Evolutionary conservation across 2,113 vertebrate species (phyloP).

Genomic region (Rhinoderma darwinii): DNA sequence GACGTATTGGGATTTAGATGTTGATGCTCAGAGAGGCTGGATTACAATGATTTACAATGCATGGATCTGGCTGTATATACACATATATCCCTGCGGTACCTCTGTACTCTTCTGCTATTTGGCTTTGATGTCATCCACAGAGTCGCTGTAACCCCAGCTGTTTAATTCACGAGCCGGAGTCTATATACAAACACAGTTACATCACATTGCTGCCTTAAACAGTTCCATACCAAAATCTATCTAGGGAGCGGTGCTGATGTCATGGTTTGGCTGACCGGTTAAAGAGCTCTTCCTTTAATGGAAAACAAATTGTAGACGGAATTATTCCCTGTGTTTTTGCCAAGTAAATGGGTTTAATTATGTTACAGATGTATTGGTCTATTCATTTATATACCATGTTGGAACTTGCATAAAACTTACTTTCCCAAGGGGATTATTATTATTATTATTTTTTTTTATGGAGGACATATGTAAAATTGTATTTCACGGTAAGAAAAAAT

Average conservation of each 20-base stretch:
- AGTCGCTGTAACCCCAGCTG: background rate
- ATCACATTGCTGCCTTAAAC: background rate
- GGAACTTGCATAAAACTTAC: background rate
- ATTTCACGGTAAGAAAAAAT: background rate
- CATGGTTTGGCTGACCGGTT: background rate
- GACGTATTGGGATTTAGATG: slow-evolving; percentile 3
- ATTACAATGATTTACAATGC: slow-evolving; percentile 7
- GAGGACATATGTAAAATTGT: background rate
- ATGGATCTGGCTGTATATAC: background rate
- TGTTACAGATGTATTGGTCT: background rate
- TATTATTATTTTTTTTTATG: background rate
- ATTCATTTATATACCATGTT: background rate
- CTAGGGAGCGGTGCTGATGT: background rate
- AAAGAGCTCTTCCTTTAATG: background rate
- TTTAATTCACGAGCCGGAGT: background rate
- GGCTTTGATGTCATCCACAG: background rate
- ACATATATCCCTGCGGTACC: background rate
- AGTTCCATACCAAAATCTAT: slow-evolving; percentile 8
- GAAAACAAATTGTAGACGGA: background rate
- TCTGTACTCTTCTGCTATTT: background rate
- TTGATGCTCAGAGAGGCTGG: background rate
- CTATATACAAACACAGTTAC: background rate
- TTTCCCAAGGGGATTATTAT: background rate
- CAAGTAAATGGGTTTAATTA: slow-evolving; percentile 12
- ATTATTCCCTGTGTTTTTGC: background rate